Conservation (phyloP, 1,140 invertebrate genomes). For the Drosophila varians region DNA sequence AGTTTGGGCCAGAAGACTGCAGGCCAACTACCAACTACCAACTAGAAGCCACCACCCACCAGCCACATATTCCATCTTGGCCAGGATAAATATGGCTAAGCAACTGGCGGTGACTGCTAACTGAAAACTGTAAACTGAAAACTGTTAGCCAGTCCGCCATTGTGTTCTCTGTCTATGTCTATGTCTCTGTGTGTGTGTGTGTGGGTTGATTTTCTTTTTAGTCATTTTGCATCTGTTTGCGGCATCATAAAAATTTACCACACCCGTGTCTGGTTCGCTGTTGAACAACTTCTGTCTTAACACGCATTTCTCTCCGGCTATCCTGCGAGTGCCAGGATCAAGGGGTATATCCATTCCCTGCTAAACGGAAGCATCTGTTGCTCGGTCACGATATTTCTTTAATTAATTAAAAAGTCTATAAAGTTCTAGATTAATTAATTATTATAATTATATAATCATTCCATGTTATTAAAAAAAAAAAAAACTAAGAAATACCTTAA, state of each 20-base stretch:
- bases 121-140: conserved; percentile 27
- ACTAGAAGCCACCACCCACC: no score
- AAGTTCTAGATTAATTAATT: no score
- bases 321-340: neutral
- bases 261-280: conserved; percentile 74
- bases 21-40: neutral
- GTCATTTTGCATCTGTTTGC: conserved; percentile 81
- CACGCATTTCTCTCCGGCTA: conserved; percentile 48
- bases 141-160: conserved; percentile 47
- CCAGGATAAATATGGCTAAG: conserved; percentile 48
- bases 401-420: neutral
- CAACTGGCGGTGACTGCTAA: conserved; percentile 64
- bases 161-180: conserved; percentile 42
- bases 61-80: conserved; percentile 25
- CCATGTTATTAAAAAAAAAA: no score
- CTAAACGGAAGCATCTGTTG: neutral
- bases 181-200: conserved; percentile 13
- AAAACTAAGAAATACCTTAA: no score
- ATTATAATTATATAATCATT: no score
- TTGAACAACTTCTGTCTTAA: conserved; percentile 72
- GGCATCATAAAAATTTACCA: conserved; percentile 82
- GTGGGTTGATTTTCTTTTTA: conserved; percentile 57
- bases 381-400: neutral
- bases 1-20: neutral
- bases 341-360: neutral